These are phyloP conservation scores for Caenorhabditis remanei DNA, from an alignment of 1,140 invertebrate species.

Conservation along the genomic window DNA sequence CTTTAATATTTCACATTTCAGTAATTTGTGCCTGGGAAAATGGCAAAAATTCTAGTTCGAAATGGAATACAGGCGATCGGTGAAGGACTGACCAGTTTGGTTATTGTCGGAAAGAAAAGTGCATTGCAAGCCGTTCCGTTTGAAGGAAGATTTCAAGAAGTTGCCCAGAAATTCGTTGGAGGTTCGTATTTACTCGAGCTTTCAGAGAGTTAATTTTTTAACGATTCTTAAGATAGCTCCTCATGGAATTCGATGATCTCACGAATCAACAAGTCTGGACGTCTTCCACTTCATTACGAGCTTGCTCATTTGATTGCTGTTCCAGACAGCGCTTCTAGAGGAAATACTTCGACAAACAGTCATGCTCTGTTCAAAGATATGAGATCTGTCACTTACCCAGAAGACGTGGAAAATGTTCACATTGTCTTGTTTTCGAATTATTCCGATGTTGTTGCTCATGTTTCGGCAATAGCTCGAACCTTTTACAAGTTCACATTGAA, in stretches of 20 bases:
- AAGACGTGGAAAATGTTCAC: conserved; percentile 63
- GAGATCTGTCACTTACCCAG: not conserved
- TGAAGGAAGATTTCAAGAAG: conserved; percentile 33
- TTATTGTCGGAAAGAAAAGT: conserved; percentile 45
- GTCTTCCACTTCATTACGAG: conserved; percentile 38
- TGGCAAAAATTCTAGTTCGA: conserved; percentile 26
- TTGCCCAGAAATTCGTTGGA: conserved; percentile 9
- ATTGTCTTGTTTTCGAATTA: conserved; percentile 73
- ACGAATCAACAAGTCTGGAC: not conserved
- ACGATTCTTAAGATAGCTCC: not conserved
- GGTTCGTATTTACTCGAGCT: not conserved
- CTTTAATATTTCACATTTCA: not conserved
- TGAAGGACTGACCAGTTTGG: not conserved
- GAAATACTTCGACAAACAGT: conserved; percentile 13
- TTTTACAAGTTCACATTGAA: conserved; percentile 73
- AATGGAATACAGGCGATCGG: conserved; percentile 29
- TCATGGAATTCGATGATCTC: conserved; percentile 25
- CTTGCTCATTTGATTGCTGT: conserved; percentile 28
- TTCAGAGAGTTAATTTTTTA: not conserved
- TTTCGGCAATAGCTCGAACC: conserved; percentile 69
- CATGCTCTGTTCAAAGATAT: conserved; percentile 2
- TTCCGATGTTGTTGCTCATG: conserved; percentile 66
- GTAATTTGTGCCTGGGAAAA: not conserved
- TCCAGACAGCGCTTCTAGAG: not conserved
- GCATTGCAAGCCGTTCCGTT: conserved; percentile 1